Evolutionary conservation across 2,888 invertebrate species (phyloP), one percentile per base, ranked within the genome.

Genomic region (Lasioglossum villosulum): DNA sequence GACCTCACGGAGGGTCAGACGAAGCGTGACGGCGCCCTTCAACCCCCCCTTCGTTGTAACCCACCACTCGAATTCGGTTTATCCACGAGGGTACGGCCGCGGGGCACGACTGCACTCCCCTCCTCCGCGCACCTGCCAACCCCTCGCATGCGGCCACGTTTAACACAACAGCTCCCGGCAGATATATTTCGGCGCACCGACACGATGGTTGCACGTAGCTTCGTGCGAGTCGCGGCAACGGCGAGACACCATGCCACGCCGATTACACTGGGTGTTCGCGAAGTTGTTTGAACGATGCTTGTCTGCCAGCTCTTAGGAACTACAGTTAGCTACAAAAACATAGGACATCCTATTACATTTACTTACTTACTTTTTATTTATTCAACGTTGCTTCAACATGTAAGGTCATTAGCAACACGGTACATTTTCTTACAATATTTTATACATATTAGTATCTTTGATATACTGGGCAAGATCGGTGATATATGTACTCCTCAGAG

Each of bases 1-100:
- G 92, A 90, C 92, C 92, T 90, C 92, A 91, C 90, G 90, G 89
- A 92, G 92, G 88, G 86, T 87, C 91, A 90, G 88, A 87, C 92
- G 90, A 91, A 93, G 90, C 93, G 90, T 92, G 91, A 93, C 93
- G 89, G 81, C 83, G 82, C 78, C 86, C 77, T 56, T 71, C 76
- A 70, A 77, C 73, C 70, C 68, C 75, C 74, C 77, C 63, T 4
- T 16, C 30, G 39, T 74, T 76, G 70, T 72, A 75, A 70, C 59
- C 39, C 39, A 27, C 72, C 75, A 78, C 56, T 74, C 70, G 71
- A 82, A 79, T 80, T 84, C 81, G 74, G 83, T 72, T 75, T 80
- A 66, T 72, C 74, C 72, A 27, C 30, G 70, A 45, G 42, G 27
- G 56, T 56, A 42, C 63, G 10, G 37, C 39, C 70, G 37, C 70